Percentiles rank a stretch among this genome's conserved stretches.
These are phyloP conservation scores for Andrena fulva DNA, from an alignment of 2,888 invertebrate genomes.

Conservation along the genomic window DNA sequence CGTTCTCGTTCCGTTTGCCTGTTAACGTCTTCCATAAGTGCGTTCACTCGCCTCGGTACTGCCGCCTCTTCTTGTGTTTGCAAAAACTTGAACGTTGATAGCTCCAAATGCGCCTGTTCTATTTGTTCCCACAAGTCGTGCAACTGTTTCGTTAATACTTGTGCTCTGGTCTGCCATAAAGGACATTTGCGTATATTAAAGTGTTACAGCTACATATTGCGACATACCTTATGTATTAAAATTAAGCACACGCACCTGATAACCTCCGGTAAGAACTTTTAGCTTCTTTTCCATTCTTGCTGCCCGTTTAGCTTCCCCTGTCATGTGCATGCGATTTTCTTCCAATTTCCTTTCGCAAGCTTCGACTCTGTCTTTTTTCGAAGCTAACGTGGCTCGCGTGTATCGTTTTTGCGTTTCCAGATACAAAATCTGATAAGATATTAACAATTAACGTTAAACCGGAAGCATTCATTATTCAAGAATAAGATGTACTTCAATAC, in stretches of 20 bases:
- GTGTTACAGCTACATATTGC: neutral
- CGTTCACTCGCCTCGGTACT: slow-evolving; percentile 95
- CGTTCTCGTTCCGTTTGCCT: slow-evolving; percentile 97
- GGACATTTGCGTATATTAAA: slow-evolving; percentile 13
- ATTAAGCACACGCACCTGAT: slow-evolving; percentile 87
- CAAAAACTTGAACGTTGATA: slow-evolving; percentile 95
- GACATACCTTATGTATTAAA: neutral
- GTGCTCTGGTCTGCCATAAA: slow-evolving; percentile 88
- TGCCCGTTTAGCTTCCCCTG: slow-evolving; percentile 97
- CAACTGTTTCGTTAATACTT: slow-evolving; percentile 94
- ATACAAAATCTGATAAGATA: slow-evolving; percentile 89
- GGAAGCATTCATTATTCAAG: neutral
- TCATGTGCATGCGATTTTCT: slow-evolving; percentile 98
- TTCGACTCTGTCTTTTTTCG: slow-evolving; percentile 98
- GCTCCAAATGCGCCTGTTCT: slow-evolving; percentile 95
- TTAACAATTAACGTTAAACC: neutral
- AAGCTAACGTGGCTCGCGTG: slow-evolving; percentile 96
- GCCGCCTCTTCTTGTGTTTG: slow-evolving; percentile 96
- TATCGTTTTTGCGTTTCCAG: slow-evolving; percentile 96
- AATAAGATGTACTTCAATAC: slow-evolving; percentile 83
- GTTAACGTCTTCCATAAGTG: slow-evolving; percentile 95
- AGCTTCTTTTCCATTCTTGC: slow-evolving; percentile 99
- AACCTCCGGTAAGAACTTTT: slow-evolving; percentile 97
- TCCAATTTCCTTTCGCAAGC: slow-evolving; percentile 96
- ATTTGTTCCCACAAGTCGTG: slow-evolving; percentile 95